Evolutionary conservation across 2,888 invertebrate species (phyloP).

Genomic region (Rotaria macrura): DNA sequence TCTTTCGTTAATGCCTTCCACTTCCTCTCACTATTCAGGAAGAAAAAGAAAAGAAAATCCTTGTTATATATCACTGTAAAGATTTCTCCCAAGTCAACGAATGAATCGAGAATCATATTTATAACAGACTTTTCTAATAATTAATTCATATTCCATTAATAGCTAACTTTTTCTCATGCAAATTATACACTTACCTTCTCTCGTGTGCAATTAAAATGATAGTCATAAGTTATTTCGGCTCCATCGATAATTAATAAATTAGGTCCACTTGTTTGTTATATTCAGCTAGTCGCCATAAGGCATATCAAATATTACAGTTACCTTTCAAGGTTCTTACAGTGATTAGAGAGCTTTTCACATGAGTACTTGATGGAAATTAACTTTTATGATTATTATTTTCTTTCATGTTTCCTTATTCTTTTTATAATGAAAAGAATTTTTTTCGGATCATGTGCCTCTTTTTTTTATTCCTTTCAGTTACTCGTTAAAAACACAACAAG

Average conservation of each 20-base stretch:
- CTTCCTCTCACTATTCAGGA: neutral
- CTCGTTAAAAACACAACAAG: neutral
- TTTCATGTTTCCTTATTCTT: neutral
- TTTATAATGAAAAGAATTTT: neutral
- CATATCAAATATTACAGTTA: neutral
- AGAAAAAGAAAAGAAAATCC: neutral
- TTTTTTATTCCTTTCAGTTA: neutral
- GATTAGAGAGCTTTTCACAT: neutral
- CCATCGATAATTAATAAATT: neutral
- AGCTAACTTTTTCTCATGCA: neutral
- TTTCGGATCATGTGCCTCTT: neutral
- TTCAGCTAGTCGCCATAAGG: too few relatives aligned
- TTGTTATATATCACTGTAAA: neutral
- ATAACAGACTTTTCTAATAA: neutral
- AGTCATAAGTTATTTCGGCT: neutral
- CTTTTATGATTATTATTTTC: neutral
- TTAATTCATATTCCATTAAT: neutral
- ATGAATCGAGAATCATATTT: neutral
- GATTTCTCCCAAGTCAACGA: neutral
- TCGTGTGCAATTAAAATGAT: neutral
- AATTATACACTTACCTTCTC: neutral
- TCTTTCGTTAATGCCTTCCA: neutral
- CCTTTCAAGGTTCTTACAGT: neutral
- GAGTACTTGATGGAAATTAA: neutral
- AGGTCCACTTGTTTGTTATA: neutral